Evolutionary conservation across 2,888 invertebrate species (phyloP), one percentile per base, ranked within the genome.

Genomic region (Chydorus sphaericus): DNA sequence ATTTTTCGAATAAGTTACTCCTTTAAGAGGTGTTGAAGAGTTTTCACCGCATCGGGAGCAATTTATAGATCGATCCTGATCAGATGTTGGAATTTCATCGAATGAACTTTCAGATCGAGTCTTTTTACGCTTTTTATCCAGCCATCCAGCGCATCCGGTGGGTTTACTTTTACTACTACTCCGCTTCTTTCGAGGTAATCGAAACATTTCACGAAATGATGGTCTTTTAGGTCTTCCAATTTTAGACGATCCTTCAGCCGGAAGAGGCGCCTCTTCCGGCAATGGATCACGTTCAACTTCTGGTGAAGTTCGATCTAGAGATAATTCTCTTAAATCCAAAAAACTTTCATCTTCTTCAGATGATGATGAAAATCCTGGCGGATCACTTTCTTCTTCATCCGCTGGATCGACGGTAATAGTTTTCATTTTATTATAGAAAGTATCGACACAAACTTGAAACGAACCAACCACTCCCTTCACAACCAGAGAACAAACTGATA

Each of bases 81-180:
- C 36, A 33, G 10, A 11, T 33, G 36, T n/a, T 33, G 36, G n/a
- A 33, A 33, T n/a, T 33, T 33, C 10, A 33, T 33, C n/a, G 36
- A 33, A 33, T 33, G 10, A 33, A 33, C 36, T 33, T 11, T 11
- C 10, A 33, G 36, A 14, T 33, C 10, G n/a, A 33, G 10, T n/a
- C n/a, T 10, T 10, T n/a, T 10, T 11, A 33, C 29, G 14, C 31
- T 48, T 48, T 37, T 55, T 55, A 14, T 55, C 55, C 11, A 55
- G 36, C 55, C 55, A 55, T 16, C 55, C 49, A 23, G 48, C 55
- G 36, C 55, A 55, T 14, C 55, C 55, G n/a, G 36, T 33, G 5
- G 20, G 4, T 14, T 26, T 33, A 20, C 23, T 39, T 23, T 55
- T 55, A 33, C 23, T 30, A 26, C 33, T 55, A n/a, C 38, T 53